Evolutionary conservation across 2,888 invertebrate species (phyloP), one percentile per base, ranked within the genome.

Genomic region (Nebria brevicollis): DNA sequence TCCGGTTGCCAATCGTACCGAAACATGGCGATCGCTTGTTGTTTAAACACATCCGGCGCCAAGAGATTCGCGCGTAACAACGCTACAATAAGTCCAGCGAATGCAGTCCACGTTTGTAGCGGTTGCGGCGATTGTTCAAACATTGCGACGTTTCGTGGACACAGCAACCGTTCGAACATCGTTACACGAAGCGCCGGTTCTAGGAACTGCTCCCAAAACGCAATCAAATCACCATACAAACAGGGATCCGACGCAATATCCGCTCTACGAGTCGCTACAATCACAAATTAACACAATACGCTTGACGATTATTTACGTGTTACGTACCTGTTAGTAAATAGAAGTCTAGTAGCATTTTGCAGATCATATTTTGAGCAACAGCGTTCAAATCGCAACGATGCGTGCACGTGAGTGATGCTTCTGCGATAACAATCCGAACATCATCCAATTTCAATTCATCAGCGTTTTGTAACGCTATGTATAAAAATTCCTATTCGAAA

Each of bases 11-110:
- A 95, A 82, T 94, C 93, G 83, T 92, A 91, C 84, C 93, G 91
- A 82, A 94, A 94, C 13, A 95, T 91, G 0, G 93, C 92, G 65
- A 94, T 88, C 84, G 94, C 94, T 84, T 94, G 93, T 75, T 92
- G 91, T 84, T 94, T 94, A 10, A 95, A 87, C 0, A 90, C 89
- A 72, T 93, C 92, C 15, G 93, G 25, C n/a, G 25, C 15, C 13
- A 70, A 0, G 1, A 70, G 34, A 11, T 70, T 20, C 4, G 25
- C 8, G 11, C 34, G 70, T 1, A 20, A 11, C 5, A 70, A 26
- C 8, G 70, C 70, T 4, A 70, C 26, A 3, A 86, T 82, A 72
- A 87, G 85, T 72, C 83, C 81, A 1, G 86, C 86, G 75, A 86
- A 86, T n/a, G 77, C 82, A 2, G 83, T 82, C 88, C 87, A 87